A percentile compares a stretch with the other conserved stretches of the same genome.
These are phyloP conservation scores for Spatula clypeata DNA, from an alignment of 2,797 vertebrate genomes.

Conservation along the genomic window DNA sequence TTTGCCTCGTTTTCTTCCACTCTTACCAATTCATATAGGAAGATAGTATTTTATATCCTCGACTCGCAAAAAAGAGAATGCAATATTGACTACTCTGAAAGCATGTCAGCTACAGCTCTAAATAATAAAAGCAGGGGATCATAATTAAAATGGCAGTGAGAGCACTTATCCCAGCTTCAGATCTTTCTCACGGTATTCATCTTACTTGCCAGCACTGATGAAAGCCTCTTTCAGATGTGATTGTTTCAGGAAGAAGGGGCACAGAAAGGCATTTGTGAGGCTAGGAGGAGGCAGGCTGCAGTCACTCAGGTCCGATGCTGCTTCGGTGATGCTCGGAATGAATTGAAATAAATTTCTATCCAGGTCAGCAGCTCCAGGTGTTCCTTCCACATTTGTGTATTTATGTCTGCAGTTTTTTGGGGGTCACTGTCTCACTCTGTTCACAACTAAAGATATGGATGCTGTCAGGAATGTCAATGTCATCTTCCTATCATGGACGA, in stretches of 20 bases:
- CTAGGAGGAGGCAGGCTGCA: neutral
- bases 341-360: neutral
- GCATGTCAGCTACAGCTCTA: neutral
- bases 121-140: neutral
- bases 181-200: constrained; percentile 45
- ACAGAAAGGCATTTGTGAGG: fast-evolving
- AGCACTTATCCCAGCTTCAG: neutral
- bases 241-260: neutral
- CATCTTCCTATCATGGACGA: neutral
- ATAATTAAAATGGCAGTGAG: neutral
- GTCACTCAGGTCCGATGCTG: neutral
- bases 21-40: neutral
- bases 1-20: neutral
- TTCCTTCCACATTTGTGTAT: neutral
- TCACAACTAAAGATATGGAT: neutral
- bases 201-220: neutral
- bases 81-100: neutral
- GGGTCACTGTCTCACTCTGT: neutral
- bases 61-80: neutral
- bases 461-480: neutral
- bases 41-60: neutral
- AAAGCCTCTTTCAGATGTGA: neutral
- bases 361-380: neutral
- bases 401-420: neutral
- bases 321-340: neutral